Evolutionary conservation across 2,888 invertebrate genomes (phyloP).

Genomic region (Mesoligia furuncula): DNA sequence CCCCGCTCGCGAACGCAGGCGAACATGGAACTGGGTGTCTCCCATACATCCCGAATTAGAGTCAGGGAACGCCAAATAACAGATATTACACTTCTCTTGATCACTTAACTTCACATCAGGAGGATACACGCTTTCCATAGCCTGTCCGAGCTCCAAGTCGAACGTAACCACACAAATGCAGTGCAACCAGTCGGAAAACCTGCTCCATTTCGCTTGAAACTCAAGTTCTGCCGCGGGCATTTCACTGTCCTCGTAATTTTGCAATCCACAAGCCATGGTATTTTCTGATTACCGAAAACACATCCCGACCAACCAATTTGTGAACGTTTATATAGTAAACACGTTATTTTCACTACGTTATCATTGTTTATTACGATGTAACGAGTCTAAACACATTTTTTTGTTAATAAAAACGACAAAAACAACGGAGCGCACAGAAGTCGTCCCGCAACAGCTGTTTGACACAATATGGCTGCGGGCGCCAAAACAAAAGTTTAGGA

Average conservation of each 20-base stretch:
- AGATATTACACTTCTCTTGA: conserved; percentile 97
- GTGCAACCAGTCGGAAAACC: conserved; percentile 98
- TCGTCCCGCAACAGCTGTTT: conserved; percentile 86
- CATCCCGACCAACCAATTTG: conserved; percentile 68
- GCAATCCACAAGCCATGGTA: conserved; percentile 85
- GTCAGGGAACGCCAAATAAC: conserved; percentile 99
- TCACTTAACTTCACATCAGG: conserved; percentile 94
- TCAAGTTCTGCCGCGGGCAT: conserved; percentile 82
- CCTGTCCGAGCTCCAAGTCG: conserved; percentile 99
- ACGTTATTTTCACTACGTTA: conserved; percentile 68
- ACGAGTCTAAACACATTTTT: conserved; percentile 71
- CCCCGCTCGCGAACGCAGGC: conserved; percentile 92
- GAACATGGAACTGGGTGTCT: conserved; percentile 98
- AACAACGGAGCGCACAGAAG: conserved; percentile 79
- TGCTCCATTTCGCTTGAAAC: conserved; percentile 91
- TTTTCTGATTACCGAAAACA: conserved; percentile 69
- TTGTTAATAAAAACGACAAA: conserved; percentile 76
- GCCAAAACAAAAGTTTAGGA: conserved; percentile 83
- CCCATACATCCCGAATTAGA: conserved; percentile 99
- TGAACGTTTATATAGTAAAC: conserved; percentile 64
- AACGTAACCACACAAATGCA: conserved; percentile 99
- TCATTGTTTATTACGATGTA: conserved; percentile 73
- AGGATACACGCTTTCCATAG: conserved; percentile 98
- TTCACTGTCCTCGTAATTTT: conserved; percentile 80
- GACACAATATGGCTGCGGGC: conserved; percentile 87